Conservation (phyloP, 2,797 vertebrate genomes). For the Botia almorhae region DNA sequence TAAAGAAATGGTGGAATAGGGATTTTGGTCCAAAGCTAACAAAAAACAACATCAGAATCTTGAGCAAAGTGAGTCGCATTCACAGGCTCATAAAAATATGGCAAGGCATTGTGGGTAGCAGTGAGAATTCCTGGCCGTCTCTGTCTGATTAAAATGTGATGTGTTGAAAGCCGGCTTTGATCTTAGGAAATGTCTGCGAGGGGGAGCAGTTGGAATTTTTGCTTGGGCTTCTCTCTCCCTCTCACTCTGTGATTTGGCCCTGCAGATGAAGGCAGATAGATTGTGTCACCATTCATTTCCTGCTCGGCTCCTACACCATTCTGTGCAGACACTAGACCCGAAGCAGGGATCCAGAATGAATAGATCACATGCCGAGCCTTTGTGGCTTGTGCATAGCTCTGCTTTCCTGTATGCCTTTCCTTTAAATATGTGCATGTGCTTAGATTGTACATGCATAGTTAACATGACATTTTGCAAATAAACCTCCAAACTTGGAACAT, state of each 20-base stretch:
- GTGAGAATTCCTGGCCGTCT: conserved; percentile 57
- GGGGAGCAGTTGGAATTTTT: conserved; percentile 74
- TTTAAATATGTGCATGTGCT: conserved; percentile 42
- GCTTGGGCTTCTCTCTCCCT: conserved; percentile 62
- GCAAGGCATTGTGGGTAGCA: conserved; percentile 56
- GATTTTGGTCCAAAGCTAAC: conserved; percentile 7
- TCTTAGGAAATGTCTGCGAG: conserved; percentile 78
- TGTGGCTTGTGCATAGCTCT: conserved; percentile 34
- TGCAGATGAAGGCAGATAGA: conserved; percentile 69
- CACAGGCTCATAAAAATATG: conserved; percentile 45
- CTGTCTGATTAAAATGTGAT: conserved; percentile 73
- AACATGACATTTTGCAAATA: conserved; percentile 40
- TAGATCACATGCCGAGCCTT: conserved; percentile 52
- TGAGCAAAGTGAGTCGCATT: conserved; percentile 33
- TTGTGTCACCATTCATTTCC: conserved; percentile 67
- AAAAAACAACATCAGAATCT: conserved; percentile 31
- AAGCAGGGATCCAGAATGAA: conserved; percentile 48
- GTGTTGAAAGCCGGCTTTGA: conserved; percentile 79
- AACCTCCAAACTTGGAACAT: conserved; percentile 20
- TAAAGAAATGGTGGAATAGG: neutral
- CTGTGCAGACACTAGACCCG: conserved; percentile 46
- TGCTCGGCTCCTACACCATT: conserved; percentile 55
- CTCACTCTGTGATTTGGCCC: conserved; percentile 64
- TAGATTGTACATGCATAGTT: conserved; percentile 36
- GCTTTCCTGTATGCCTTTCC: conserved; percentile 36